A percentile compares a stretch with the other conserved stretches of the same genome.
These are phyloP conservation scores for Lagria hirta DNA, from an alignment of 2,888 invertebrate species.

Conservation along the genomic window DNA sequence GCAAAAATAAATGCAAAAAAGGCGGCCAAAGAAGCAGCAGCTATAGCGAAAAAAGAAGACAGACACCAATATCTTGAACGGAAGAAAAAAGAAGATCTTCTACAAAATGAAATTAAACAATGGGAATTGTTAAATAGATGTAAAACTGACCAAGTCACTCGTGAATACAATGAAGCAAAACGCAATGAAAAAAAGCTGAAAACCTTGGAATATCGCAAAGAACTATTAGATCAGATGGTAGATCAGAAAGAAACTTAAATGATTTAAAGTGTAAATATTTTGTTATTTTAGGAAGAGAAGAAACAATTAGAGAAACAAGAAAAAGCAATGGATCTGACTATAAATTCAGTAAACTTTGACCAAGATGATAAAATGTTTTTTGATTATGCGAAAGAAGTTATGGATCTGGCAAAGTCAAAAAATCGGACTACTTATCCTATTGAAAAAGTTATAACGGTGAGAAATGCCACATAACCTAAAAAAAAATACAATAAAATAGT, in stretches of 20 bases:
- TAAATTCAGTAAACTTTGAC: conserved; percentile 47
- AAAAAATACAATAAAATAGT: too few species aligned
- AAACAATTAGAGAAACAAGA: conserved; percentile 34
- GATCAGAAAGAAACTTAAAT: conserved; percentile 46
- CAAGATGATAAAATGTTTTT: conserved; percentile 59
- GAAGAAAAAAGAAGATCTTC: conserved; percentile 46
- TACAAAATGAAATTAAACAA: conserved; percentile 55
- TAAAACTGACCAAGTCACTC: conserved; percentile 57
- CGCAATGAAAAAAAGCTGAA: conserved; percentile 52
- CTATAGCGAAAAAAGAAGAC: conserved; percentile 42
- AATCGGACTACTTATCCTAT: conserved; percentile 55
- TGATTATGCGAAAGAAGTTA: conserved; percentile 55
- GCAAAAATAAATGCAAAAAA: conserved; percentile 47
- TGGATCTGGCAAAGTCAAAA: conserved; percentile 53
- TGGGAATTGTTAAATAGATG: conserved; percentile 63
- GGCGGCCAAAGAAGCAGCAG: conserved; percentile 42
- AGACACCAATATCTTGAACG: conserved; percentile 44
- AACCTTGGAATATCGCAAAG: conserved; percentile 53
- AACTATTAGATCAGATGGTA: conserved; percentile 57
- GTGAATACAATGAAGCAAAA: conserved; percentile 53
- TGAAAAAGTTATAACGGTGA: conserved; percentile 48
- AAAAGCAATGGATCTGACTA: conserved; percentile 49
- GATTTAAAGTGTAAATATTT: conserved; percentile 1
- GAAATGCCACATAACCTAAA: too few species aligned
- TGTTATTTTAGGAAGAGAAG: conserved; percentile 36